Evolutionary conservation across 2,113 vertebrate genomes (phyloP), one percentile per base, ranked within the genome.

Genomic region (Nycticorax nycticorax): DNA sequence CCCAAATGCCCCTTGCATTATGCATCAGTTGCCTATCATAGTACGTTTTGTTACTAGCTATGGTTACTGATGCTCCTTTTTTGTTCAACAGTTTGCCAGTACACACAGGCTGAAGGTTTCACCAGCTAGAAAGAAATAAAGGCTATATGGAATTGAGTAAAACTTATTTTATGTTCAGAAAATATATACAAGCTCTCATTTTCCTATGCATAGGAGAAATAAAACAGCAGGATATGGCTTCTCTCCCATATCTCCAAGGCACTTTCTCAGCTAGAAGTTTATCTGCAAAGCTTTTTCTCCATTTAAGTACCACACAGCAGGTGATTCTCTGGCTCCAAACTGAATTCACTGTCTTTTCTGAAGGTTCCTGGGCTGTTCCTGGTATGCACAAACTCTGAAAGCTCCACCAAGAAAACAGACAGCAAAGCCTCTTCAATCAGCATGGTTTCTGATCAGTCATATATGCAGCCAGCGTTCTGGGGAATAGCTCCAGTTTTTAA

Each of bases 51-150:
- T 71, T 78, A 56, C 30, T 75, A 39, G 11, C 62, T 81, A 47
- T 10, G 8, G 7, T 17, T 88, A 78, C 32, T 88, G 26, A 52
- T 93, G 19, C 4, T 91, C 15, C 17, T 78, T 92, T 15, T 6
- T 26, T 39, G 11, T 75, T 56, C 27, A 76, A 21, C 41, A 74
- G 56, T 77, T 89, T 91, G 9, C 35, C 1, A 4, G 35, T 66
- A 55, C 2, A 1, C n/a, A n/a, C 0, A 0, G 27, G 28, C 32
- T 80, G 28, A 84, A 77, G 10, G 6, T 39, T 95, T 91, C 23
- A 56, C 10, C 30, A 27, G 3, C 12, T 87, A 68, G 68, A 57
- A 89, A 64, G 27, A 10, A 50, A 39, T 86, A 86, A 85, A 48
- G 4, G 3, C 4, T 64, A 43, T 27, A 67, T 30, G 18, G 18